Base-by-base conservation (phyloP, 2,113 vertebrate genomes). In the Aspiorhynchus laticeps region DNA sequence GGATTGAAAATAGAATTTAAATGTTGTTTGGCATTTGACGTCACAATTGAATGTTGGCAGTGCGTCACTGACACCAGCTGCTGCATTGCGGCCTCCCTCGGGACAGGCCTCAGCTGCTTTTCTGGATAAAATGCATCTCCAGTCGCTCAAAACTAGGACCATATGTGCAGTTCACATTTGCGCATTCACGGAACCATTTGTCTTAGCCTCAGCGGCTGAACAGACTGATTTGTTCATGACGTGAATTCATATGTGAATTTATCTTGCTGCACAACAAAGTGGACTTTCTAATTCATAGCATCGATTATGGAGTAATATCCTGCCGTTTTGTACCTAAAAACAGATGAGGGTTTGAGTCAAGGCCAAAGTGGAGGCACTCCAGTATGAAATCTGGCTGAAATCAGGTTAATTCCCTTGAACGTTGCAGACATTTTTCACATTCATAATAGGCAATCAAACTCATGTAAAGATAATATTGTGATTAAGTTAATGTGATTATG, bases 21-120 rank as follows among this genome's bases (percentile, higher is more conserved):
- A 81, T 87, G 90, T 85, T 73, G 87, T 85, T 67, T 65, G 88
- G 91, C 38, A 51, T 90, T 92, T 91, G 90, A 93, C 89, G 87
- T 94, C 92, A 93, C 85, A 26, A 51, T 74, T 86, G 88, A 89
- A 87, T 83, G 87, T 84, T 84, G 87, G 87, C 84, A 87, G 88
- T 90, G 92, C 88, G 90, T 94, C 93, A 94, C 73, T 61, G 85
- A 90, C 88, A 90, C 92, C 93, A 93, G 92, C 92, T 93, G 94
- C 90, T 90, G 90, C 84, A 53, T 89, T 89, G 88, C 90, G 82
- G 78, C 84, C 80, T 76, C 92, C 92, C 88, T 48, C 89, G 91
- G 91, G 92, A 89, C 51, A 90, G 61, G 84, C 90, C 91, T 94
- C 90, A 93, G 91, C 93, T 94, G 92, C 93, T 90, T 93, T 86